These are phyloP conservation scores for Cyclargus thomasi DNA, from an alignment of 1,140 invertebrate genomes.

Conservation along the genomic window DNA sequence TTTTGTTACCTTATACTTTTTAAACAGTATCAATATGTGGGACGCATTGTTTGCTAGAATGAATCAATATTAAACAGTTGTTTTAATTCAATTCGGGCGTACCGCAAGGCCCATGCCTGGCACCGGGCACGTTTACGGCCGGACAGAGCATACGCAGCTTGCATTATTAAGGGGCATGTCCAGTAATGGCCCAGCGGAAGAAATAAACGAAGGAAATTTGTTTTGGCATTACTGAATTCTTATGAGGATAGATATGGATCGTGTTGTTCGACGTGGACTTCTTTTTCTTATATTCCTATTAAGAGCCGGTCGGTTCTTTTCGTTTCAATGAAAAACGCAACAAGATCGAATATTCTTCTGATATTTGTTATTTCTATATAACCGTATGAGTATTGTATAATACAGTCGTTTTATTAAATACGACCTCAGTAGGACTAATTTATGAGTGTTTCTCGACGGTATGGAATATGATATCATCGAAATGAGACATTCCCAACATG, in stretches of 20 bases:
- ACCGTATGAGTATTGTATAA: no score
- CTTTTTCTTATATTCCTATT: no score
- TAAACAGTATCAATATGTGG: neutral
- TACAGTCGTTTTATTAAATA: neutral
- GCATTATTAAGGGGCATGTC: slow-evolving; percentile 15
- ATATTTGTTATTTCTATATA: no score
- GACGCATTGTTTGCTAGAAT: neutral
- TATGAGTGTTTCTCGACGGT: neutral
- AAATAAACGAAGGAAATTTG: neutral
- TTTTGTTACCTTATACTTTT: neutral
- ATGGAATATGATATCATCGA: slow-evolving; percentile 1
- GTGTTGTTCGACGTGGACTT: neutral
- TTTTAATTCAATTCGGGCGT: slow-evolving; percentile 19
- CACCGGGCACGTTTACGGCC: slow-evolving; percentile 23
- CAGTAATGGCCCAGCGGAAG: neutral
- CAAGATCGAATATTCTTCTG: no score
- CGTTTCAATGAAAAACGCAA: no score
- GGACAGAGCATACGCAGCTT: slow-evolving; percentile 19
- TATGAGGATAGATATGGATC: neutral
- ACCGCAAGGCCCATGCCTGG: slow-evolving; percentile 18
- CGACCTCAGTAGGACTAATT: neutral
- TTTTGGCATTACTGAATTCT: neutral
- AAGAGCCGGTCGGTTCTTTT: no score
- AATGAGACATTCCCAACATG: neutral
- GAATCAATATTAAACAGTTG: slow-evolving; percentile 15